phyloP scores from a whole-genome alignment of 2,113 vertebrate genomes.

The Tetraodon nigroviridis region DNA sequence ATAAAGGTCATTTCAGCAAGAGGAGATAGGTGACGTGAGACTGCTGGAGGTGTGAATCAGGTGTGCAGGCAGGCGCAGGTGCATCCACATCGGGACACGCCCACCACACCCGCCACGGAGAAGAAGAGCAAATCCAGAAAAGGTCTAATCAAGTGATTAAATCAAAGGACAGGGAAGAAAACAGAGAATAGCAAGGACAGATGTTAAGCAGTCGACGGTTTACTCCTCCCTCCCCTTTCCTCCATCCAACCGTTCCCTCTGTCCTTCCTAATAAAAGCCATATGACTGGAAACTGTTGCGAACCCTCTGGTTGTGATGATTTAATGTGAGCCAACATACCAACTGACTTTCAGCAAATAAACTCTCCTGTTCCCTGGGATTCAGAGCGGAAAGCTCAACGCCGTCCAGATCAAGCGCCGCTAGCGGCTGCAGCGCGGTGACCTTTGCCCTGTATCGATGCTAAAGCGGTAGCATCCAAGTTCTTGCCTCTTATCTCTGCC shows the following conservation, averaged over 20 bases:
- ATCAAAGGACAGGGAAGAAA: constrained; percentile 8
- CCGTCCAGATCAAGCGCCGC: constrained; percentile 23
- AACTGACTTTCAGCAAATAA: constrained; percentile 26
- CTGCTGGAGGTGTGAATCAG: too few species aligned
- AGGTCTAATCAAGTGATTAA: neutral
- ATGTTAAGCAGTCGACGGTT: constrained; percentile 21
- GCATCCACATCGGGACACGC: neutral
- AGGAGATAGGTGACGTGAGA: too few species aligned
- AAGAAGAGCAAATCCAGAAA: constrained; percentile 1
- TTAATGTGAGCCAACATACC: constrained; percentile 39
- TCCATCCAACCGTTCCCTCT: constrained; percentile 14
- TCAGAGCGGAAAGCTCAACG: constrained; percentile 12
- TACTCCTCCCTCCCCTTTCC: constrained; percentile 28
- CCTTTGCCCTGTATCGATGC: neutral
- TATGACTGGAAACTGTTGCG: constrained; percentile 32
- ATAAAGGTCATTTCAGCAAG: neutral
- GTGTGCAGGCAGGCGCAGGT: too few species aligned
- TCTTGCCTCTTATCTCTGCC: too few species aligned
- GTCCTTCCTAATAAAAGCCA: constrained; percentile 45
- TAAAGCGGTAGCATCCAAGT: too few species aligned
- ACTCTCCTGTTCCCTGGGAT: constrained; percentile 23
- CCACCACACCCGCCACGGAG: too few species aligned
- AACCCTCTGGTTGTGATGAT: constrained; percentile 12
- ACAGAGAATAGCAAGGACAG: neutral
- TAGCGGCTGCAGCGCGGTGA: constrained; percentile 13